These are phyloP conservation scores for Buceros bicornis DNA, from an alignment of 2,797 vertebrate species.

Conservation along the genomic window DNA sequence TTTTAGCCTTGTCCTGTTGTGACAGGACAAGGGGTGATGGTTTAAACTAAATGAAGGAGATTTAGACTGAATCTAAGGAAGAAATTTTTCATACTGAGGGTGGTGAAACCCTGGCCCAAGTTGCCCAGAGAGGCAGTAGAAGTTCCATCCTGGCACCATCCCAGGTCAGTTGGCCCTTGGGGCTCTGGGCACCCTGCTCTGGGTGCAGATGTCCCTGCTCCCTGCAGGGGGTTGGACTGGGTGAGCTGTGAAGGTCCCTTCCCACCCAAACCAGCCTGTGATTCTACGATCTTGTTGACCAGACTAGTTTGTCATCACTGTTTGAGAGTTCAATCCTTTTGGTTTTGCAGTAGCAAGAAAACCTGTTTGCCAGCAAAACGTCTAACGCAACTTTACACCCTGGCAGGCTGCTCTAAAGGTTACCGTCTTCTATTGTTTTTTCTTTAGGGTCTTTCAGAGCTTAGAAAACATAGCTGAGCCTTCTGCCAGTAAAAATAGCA, in stretches of 20 bases:
- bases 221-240: no score
- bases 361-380: conserved; percentile 17
- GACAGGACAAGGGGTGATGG: not conserved
- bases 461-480: conserved; percentile 9
- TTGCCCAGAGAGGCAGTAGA: not conserved
- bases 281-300: not conserved
- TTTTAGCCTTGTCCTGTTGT: not conserved
- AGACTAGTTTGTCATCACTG: not conserved
- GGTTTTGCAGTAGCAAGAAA: not conserved
- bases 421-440: not conserved
- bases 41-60: not conserved
- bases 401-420: not conserved
- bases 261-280: no score
- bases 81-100: not conserved
- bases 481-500: conserved; percentile 72
- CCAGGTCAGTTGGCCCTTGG: not conserved
- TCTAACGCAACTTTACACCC: not conserved
- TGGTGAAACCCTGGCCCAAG: not conserved
- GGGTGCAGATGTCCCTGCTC: not conserved
- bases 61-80: not conserved
- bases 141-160: no score
- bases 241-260: not conserved
- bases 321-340: conserved; percentile 6
- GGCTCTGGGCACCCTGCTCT: not conserved
- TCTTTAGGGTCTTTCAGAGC: not conserved